A percentile compares a stretch with the other conserved stretches of the same genome.
phyloP scores from a whole-genome alignment of 2,113 vertebrate genomes.

The Mola mola region DNA sequence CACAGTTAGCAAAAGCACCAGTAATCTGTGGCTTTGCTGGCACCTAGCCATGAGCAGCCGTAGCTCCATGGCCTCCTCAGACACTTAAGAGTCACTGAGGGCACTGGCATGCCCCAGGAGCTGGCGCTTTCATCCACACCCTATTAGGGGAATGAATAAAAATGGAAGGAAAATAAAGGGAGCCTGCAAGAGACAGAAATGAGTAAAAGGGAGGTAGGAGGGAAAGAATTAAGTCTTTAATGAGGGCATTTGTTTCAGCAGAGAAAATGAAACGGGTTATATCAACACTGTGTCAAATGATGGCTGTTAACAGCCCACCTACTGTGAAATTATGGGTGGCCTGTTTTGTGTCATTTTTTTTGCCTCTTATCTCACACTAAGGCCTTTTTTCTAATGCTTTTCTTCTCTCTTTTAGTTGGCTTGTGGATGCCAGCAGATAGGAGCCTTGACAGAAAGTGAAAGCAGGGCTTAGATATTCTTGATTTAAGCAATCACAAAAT shows the following conservation, averaged over 20 bases:
- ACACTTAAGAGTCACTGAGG: conserved; percentile 71
- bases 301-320: conserved; percentile 74
- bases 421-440: conserved; percentile 31
- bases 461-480: conserved; percentile 40
- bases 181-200: conserved; percentile 25
- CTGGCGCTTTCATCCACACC: conserved; percentile 42
- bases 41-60: conserved; percentile 55
- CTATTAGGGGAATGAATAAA: conserved; percentile 44
- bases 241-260: conserved; percentile 69
- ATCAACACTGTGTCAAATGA: conserved; percentile 71
- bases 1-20: conserved; percentile 62
- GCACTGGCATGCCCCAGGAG: conserved; percentile 51
- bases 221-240: conserved; percentile 65
- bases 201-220: conserved; percentile 39
- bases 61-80: conserved; percentile 66
- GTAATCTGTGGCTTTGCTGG: conserved; percentile 75
- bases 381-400: conserved; percentile 28
- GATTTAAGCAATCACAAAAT: conserved; percentile 44
- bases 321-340: conserved; percentile 72
- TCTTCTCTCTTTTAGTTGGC: conserved; percentile 28
- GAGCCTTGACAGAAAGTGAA: conserved; percentile 12
- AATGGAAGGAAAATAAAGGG: conserved; percentile 38
- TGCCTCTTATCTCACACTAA: conserved; percentile 63
- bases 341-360: conserved; percentile 56
- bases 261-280: conserved; percentile 63